A percentile compares a stretch with the other conserved stretches of the same genome.
Conservation (phyloP, 2,888 invertebrate genomes). For the Ditylenchus weischeri region DNA sequence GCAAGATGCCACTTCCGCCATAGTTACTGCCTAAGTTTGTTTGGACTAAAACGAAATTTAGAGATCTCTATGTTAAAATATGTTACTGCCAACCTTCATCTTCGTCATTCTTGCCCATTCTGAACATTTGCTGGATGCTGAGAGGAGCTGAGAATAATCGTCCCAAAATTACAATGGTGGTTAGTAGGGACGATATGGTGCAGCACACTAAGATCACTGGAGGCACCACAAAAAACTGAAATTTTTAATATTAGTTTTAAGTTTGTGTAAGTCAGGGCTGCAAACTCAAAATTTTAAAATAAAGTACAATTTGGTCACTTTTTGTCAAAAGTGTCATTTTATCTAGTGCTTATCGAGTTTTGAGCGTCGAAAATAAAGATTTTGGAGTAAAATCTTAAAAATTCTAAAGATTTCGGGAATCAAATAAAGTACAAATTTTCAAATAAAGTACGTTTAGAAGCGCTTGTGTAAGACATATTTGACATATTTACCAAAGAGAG, state of each 20-base stretch:
- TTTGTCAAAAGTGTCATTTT: no score
- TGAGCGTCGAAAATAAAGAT: no score
- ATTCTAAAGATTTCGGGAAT: no score
- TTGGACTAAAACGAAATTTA: background rate
- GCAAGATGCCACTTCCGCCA: constrained; percentile 8
- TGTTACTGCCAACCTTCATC: constrained; percentile 2
- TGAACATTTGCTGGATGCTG: constrained; percentile 34
- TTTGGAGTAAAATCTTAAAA: no score
- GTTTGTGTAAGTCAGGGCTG: background rate
- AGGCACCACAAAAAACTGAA: constrained; percentile 54
- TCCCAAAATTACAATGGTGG: constrained; percentile 49
- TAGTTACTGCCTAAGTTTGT: constrained; percentile 9
- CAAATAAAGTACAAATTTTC: no score
- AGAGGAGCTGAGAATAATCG: constrained; percentile 36
- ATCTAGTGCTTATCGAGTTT: no score
- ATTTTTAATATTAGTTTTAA: background rate
- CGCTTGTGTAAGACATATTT: background rate
- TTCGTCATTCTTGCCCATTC: constrained; percentile 12
- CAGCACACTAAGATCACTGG: constrained; percentile 48
- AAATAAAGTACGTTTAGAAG: no score
- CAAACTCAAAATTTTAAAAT: no score
- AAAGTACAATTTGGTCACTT: no score
- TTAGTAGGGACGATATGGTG: constrained; percentile 48
- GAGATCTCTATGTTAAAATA: background rate
- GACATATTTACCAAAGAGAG: constrained; percentile 44